Evolutionary conservation across 2,797 vertebrate genomes (phyloP).

Genomic region (Pteropus rufus): DNA sequence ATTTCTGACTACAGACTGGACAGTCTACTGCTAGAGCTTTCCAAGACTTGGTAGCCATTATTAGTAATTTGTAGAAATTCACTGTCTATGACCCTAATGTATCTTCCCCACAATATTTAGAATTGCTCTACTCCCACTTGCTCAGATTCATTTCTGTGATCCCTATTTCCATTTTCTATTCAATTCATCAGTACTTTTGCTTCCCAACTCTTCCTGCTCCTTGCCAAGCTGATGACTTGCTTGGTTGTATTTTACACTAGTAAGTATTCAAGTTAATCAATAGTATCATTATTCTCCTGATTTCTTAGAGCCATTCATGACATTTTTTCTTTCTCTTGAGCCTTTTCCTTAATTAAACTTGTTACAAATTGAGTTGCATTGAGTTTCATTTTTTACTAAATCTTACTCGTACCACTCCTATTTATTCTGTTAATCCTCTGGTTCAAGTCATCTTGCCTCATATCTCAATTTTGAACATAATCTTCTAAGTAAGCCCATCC

Average conservation of each 20-base stretch:
- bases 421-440: not conserved
- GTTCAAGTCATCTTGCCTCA: not conserved
- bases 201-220: not conserved
- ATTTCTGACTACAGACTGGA: not conserved
- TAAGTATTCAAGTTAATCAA: not conserved
- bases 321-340: not conserved
- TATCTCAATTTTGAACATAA: not conserved
- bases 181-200: not conserved
- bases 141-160: not conserved
- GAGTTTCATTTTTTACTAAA: not conserved
- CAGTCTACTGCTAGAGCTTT: not conserved
- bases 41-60: not conserved
- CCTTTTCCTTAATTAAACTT: not conserved
- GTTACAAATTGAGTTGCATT: not conserved
- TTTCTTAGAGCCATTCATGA: not conserved
- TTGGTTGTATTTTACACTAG: not conserved
- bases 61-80: not conserved
- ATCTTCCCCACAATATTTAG: not conserved
- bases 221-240: not conserved
- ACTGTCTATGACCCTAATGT: not conserved
- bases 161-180: not conserved
- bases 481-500: not conserved
- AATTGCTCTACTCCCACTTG: not conserved
- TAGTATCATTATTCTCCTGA: not conserved
- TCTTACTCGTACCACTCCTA: not conserved